Evolutionary conservation across 1,140 invertebrate species (phyloP).

Genomic region (Tachypleus tridentatus): DNA sequence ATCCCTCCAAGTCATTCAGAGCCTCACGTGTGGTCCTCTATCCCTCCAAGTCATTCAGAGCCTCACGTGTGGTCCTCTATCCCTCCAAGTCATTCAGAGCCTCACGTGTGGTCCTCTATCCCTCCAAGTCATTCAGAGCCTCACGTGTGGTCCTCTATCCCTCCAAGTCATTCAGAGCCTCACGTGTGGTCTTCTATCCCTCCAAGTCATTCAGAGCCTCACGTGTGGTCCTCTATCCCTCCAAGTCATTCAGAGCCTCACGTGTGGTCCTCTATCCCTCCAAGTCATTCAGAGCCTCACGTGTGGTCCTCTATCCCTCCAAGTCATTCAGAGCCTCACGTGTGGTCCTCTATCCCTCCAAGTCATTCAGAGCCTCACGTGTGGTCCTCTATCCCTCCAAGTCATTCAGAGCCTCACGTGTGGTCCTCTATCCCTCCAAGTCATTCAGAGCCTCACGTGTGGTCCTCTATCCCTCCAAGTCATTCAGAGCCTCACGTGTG

Average conservation of each 20-base stretch:
- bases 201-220: slow-evolving; percentile 44
- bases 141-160: slow-evolving; percentile 39
- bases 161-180: slow-evolving; percentile 41
- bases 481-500: slow-evolving; percentile 51
- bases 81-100: slow-evolving; percentile 35
- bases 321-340: slow-evolving; percentile 46
- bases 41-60: slow-evolving; percentile 31
- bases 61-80: slow-evolving; percentile 44
- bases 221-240: too few relatives aligned
- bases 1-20: slow-evolving; percentile 25
- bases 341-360: too few relatives aligned
- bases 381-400: too few relatives aligned
- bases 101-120: slow-evolving; percentile 40
- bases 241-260: slow-evolving; percentile 44
- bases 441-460: slow-evolving; percentile 50
- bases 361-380: slow-evolving; percentile 47
- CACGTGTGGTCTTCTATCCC: slow-evolving; percentile 30
- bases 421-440: too few relatives aligned
- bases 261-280: too few relatives aligned
- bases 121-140: slow-evolving; percentile 36
- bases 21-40: slow-evolving; percentile 49
- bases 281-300: slow-evolving; percentile 45
- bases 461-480: slow-evolving; percentile 1
- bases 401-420: slow-evolving; percentile 49
- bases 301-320: too few relatives aligned